These are phyloP conservation scores for Erannis defoliaria DNA, from an alignment of 2,888 invertebrate species.

Conservation along the genomic window DNA sequence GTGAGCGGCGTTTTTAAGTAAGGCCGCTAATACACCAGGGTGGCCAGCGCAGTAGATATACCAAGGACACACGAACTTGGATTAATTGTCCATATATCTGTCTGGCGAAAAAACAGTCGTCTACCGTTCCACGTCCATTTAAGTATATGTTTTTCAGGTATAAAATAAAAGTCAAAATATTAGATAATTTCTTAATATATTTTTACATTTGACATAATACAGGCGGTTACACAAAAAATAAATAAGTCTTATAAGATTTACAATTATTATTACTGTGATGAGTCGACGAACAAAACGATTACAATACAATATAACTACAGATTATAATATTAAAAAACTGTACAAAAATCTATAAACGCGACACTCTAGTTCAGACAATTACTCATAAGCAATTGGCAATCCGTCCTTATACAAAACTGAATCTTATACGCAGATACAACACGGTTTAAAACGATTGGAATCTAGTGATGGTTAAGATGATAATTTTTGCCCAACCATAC, in stretches of 20 bases:
- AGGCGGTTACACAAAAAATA: constrained; percentile 86
- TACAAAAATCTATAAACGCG: constrained; percentile 33
- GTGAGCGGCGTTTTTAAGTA: no score
- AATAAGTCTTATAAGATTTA: constrained; percentile 72
- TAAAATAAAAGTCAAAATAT: constrained; percentile 51
- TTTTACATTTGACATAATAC: constrained; percentile 83
- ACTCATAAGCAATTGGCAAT: not conserved
- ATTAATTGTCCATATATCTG: no score
- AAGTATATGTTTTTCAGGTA: no score
- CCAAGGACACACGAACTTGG: no score
- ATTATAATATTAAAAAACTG: constrained; percentile 42
- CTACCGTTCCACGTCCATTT: no score
- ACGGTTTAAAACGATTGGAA: no score
- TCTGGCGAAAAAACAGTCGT: no score
- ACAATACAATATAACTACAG: constrained; percentile 37
- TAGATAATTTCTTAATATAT: constrained; percentile 82
- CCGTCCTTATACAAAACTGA: not conserved
- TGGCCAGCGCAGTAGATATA: no score
- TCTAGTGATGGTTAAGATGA: no score
- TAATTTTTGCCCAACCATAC: no score
- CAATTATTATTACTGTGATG: constrained; percentile 67
- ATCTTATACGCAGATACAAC: no score
- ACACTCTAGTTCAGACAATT: not conserved
- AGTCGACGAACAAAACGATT: constrained; percentile 38
- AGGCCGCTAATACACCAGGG: no score